phyloP scores from a whole-genome alignment of 1,140 invertebrate species.

The Anoplophora glabripennis region DNA sequence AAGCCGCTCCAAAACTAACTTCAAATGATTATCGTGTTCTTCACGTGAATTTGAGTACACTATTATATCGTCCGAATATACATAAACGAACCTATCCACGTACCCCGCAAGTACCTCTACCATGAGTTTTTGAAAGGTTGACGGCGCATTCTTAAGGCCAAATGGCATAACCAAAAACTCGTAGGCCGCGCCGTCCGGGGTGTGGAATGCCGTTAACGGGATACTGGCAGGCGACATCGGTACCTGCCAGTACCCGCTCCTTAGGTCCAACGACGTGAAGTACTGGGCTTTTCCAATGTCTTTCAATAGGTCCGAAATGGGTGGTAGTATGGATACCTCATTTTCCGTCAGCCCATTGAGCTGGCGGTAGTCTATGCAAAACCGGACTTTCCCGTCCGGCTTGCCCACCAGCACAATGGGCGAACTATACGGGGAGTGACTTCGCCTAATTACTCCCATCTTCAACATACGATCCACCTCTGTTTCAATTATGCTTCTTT shows the following conservation, averaged over 20 bases:
- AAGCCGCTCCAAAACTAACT: too few relatives aligned
- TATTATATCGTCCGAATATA: conserved; percentile 35
- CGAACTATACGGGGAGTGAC: conserved; percentile 37
- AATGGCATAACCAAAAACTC: conserved; percentile 38
- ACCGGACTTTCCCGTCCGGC: conserved; percentile 37
- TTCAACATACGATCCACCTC: conserved; percentile 25
- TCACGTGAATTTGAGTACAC: conserved; percentile 16
- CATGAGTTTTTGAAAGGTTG: conserved; percentile 36
- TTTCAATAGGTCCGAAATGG: conserved; percentile 11
- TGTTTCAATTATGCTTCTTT: not conserved
- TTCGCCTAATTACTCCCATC: conserved; percentile 24
- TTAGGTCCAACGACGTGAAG: conserved; percentile 30
- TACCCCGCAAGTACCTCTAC: conserved; percentile 25
- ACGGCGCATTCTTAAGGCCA: conserved; percentile 38
- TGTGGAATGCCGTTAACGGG: conserved; percentile 37
- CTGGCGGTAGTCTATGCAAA: conserved; percentile 46
- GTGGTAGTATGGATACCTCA: conserved; percentile 35
- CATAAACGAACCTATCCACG: conserved; percentile 27
- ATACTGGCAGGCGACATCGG: conserved; percentile 21
- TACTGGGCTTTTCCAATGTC: conserved; percentile 15
- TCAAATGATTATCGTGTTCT: not conserved
- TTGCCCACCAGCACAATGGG: conserved; percentile 46
- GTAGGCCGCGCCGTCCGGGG: conserved; percentile 30
- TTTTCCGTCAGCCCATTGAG: conserved; percentile 47
- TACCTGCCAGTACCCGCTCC: conserved; percentile 37